Percentiles rank a stretch among this genome's conserved stretches.
Evolutionary conservation across 2,888 invertebrate genomes (phyloP).

Genomic region (Hypomecis atomaria): DNA sequence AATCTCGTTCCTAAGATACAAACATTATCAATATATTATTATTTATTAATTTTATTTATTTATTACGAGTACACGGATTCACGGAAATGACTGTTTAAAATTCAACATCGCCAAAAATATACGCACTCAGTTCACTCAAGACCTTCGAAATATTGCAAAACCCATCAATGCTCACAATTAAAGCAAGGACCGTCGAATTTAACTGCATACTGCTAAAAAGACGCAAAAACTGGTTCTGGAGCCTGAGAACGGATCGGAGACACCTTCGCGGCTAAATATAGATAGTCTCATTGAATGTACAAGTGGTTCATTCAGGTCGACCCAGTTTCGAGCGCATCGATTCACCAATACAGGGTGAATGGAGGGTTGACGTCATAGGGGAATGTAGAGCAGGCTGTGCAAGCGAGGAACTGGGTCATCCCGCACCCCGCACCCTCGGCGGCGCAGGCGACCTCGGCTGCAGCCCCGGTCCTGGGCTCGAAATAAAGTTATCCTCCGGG

Average conservation of each 20-base stretch:
- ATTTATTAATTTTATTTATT: too few species aligned
- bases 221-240: slow-evolving; percentile 63
- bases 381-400: slow-evolving; percentile 74
- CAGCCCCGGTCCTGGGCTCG: slow-evolving; percentile 39
- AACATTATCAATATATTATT: neutral
- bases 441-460: slow-evolving; percentile 38
- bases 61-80: neutral
- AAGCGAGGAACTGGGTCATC: slow-evolving; percentile 72
- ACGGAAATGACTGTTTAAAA: slow-evolving; percentile 2
- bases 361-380: slow-evolving; percentile 78
- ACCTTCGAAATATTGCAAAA: slow-evolving; percentile 36
- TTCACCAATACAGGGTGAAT: slow-evolving; percentile 77
- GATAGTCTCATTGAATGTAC: slow-evolving; percentile 67
- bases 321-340: slow-evolving; percentile 77
- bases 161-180: slow-evolving; percentile 50
- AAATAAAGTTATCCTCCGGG: slow-evolving; percentile 50
- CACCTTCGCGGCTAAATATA: slow-evolving; percentile 71
- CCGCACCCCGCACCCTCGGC: slow-evolving; percentile 51
- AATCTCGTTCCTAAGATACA: neutral
- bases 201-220: slow-evolving; percentile 58
- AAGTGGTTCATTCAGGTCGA: slow-evolving; percentile 75
- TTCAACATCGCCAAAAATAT: slow-evolving; percentile 2
- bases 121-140: slow-evolving; percentile 7
- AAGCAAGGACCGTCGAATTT: slow-evolving; percentile 47
- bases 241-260: slow-evolving; percentile 54